Evolutionary conservation across 2,113 vertebrate genomes (phyloP).

Genomic region (Vireo altiloquus): DNA sequence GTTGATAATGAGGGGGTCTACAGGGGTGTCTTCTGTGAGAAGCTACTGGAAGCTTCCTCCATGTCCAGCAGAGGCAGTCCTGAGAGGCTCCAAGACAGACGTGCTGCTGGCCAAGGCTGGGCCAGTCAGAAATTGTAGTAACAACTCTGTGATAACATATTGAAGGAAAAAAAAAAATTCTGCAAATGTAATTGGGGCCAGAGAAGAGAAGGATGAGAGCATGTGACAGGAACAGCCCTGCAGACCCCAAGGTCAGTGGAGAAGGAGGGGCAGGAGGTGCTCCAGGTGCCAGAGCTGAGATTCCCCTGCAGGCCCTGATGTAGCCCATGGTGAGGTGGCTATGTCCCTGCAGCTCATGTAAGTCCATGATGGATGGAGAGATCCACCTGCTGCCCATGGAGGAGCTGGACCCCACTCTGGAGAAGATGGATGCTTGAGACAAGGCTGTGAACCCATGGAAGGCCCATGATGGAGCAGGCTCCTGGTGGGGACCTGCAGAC

Average conservation of each 20-base stretch:
- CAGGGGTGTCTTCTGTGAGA: not conserved
- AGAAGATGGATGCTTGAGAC: not conserved
- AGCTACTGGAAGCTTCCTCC: not conserved
- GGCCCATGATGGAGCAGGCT: rapidly evolving
- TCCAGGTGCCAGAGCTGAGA: not conserved
- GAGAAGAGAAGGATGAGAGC: not conserved
- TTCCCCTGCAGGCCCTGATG: not conserved
- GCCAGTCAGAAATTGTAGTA: no score
- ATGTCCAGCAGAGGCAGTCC: not conserved
- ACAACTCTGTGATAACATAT: rapidly evolving
- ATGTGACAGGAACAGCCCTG: not conserved
- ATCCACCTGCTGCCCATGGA: not conserved
- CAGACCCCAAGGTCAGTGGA: not conserved
- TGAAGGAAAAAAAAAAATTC: not conserved
- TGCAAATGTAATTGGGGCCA: not conserved
- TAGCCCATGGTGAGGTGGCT: rapidly evolving
- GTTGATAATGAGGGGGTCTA: not conserved
- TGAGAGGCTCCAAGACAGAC: no score
- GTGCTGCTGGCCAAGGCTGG: not conserved
- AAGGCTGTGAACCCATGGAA: not conserved
- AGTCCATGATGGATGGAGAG: rapidly evolving
- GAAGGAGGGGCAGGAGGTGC: not conserved
- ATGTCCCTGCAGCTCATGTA: not conserved
- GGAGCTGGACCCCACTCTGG: not conserved
- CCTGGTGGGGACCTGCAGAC: not conserved